Evolutionary conservation across 2,797 vertebrate genomes (phyloP).

Genomic region (Phoxinus dragarum): DNA sequence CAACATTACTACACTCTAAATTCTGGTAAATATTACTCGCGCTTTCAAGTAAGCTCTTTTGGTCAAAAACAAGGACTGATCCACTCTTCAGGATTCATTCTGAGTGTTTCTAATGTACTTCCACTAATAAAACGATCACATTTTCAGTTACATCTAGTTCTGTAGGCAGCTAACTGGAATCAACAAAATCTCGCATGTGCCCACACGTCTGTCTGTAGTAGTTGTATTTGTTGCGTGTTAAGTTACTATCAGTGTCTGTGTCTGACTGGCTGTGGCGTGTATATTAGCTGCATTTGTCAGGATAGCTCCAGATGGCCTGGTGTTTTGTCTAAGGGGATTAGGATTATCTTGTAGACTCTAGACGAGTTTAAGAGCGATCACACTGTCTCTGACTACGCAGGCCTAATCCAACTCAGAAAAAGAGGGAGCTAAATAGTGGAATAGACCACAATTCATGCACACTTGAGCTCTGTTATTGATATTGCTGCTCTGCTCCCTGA

Average conservation of each 20-base stretch:
- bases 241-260: slow-evolving; percentile 38
- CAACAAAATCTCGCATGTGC: slow-evolving; percentile 41
- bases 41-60: not conserved
- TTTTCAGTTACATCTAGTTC: slow-evolving; percentile 23
- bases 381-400: slow-evolving; percentile 19
- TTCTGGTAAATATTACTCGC: slow-evolving; percentile 9
- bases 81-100: not conserved
- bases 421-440: not conserved
- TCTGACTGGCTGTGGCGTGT: slow-evolving; percentile 48
- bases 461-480: not conserved
- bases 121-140: not conserved
- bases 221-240: slow-evolving; percentile 38
- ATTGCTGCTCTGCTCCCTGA: not conserved
- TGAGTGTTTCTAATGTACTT: not conserved
- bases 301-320: slow-evolving; percentile 77
- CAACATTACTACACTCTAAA: not conserved
- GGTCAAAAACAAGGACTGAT: not conserved
- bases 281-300: slow-evolving; percentile 60
- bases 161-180: not conserved
- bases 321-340: slow-evolving; percentile 82
- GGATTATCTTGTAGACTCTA: slow-evolving; percentile 74
- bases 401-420: slow-evolving; percentile 14
- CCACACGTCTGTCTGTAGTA: slow-evolving; percentile 61
- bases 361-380: slow-evolving; percentile 69
- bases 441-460: not conserved